A percentile compares a stretch with the other conserved stretches of the same genome.
phyloP scores from a whole-genome alignment of 2,797 vertebrate species.

The Sebastes hopkinsi region DNA sequence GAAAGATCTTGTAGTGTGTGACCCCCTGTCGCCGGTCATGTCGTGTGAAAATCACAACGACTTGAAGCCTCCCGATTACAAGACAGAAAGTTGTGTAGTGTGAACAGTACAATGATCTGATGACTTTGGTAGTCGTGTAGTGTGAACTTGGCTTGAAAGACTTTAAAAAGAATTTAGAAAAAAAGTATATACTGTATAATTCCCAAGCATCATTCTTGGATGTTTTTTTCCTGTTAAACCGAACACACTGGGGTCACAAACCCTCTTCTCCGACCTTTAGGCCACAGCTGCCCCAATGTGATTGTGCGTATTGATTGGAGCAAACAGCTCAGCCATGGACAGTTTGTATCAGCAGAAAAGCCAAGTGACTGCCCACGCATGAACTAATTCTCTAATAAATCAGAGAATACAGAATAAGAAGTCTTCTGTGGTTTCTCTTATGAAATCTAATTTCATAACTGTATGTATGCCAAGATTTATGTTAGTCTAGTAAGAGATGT shows the following conservation, averaged over 20 bases:
- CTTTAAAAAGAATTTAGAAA: background rate
- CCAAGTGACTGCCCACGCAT: background rate
- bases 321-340: background rate
- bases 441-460: constrained; percentile 1
- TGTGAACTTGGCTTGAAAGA: background rate
- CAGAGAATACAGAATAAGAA: background rate
- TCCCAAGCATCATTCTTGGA: background rate
- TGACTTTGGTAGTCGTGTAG: too few relatives aligned
- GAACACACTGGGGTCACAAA: background rate
- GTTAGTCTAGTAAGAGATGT: background rate
- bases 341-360: background rate
- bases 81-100: too few relatives aligned
- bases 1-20: too few relatives aligned
- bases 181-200: background rate
- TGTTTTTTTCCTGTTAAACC: background rate
- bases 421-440: background rate
- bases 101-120: too few relatives aligned
- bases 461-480: background rate
- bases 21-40: too few relatives aligned
- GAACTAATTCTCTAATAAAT: background rate
- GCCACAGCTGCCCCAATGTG: background rate
- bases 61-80: too few relatives aligned
- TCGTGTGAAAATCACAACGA: too few relatives aligned
- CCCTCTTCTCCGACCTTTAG: background rate
- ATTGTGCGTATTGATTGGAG: constrained; percentile 10